A percentile compares a stretch with the other conserved stretches of the same genome.
Evolutionary conservation across 2,113 vertebrate species (phyloP).

Genomic region (Callospermophilus lateralis): DNA sequence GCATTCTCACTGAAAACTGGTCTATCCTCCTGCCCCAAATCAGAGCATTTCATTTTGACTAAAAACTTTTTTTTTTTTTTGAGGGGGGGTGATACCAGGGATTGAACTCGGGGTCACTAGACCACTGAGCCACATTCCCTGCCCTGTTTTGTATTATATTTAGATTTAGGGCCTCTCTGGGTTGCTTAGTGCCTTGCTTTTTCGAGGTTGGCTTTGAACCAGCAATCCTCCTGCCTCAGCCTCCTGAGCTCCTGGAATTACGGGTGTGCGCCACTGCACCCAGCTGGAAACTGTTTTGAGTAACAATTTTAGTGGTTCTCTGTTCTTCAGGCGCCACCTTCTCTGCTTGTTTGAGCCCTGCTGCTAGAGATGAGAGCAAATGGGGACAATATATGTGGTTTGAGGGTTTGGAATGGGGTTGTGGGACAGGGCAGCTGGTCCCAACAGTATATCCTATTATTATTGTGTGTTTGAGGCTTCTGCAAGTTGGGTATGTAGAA

Average conservation of each 20-base stretch:
- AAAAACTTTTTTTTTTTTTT: background rate
- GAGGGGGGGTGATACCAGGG: too few relatives aligned
- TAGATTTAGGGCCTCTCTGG: too few relatives aligned
- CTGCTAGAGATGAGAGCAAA: background rate
- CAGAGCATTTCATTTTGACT: background rate
- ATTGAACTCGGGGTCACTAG: too few relatives aligned
- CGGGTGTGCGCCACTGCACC: too few relatives aligned
- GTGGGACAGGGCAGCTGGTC: background rate
- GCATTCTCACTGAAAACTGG: background rate
- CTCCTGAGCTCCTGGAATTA: too few relatives aligned
- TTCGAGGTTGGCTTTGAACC: too few relatives aligned
- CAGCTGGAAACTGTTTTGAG: background rate
- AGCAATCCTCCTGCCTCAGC: too few relatives aligned
- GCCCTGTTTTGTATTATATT: too few relatives aligned
- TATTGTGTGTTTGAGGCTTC: background rate
- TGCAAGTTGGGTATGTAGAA: background rate
- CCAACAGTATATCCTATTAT: background rate
- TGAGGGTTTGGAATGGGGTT: background rate
- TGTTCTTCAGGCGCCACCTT: background rate
- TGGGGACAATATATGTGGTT: background rate
- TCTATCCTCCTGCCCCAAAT: background rate
- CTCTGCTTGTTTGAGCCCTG: background rate
- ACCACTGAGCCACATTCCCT: too few relatives aligned
- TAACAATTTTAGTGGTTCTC: background rate
- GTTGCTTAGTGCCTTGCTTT: too few relatives aligned